phyloP scores from a whole-genome alignment of 2,888 invertebrate species.

The Trilocha varians region DNA sequence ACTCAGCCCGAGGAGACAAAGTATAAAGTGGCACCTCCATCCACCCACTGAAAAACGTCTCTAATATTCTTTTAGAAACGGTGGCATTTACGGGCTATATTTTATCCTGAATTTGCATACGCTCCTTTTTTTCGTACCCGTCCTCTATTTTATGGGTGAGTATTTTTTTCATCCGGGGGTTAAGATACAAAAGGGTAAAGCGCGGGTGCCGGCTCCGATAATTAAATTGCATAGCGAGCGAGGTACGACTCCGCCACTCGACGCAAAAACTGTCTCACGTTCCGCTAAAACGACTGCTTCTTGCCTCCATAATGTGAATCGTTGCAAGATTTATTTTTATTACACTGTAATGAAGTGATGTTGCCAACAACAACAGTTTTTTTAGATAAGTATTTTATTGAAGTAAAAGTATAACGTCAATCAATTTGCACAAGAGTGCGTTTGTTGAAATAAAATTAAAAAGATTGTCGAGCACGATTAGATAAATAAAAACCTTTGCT shows the following conservation, averaged over 20 bases:
- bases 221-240: constrained; percentile 66
- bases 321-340: not conserved
- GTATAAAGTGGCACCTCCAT: constrained; percentile 67
- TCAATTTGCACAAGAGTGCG: too few species aligned
- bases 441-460: too few species aligned
- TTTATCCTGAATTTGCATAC: constrained; percentile 76
- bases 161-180: constrained; percentile 71
- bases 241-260: constrained; percentile 1
- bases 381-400: too few species aligned
- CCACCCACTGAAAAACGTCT: constrained; percentile 75
- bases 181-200: constrained; percentile 75
- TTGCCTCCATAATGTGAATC: not conserved
- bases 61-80: constrained; percentile 76
- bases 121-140: constrained; percentile 73
- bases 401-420: too few species aligned
- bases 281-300: constrained; percentile 3
- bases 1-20: constrained; percentile 70
- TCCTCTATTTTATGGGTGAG: constrained; percentile 74
- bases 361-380: too few species aligned
- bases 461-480: too few species aligned
- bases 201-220: constrained; percentile 62
- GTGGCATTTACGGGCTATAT: constrained; percentile 76
- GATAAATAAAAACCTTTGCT: too few species aligned
- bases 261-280: constrained; percentile 16
- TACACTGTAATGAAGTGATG: not conserved